phyloP scores from a whole-genome alignment of 2,113 vertebrate species.

The Lontra canadensis region DNA sequence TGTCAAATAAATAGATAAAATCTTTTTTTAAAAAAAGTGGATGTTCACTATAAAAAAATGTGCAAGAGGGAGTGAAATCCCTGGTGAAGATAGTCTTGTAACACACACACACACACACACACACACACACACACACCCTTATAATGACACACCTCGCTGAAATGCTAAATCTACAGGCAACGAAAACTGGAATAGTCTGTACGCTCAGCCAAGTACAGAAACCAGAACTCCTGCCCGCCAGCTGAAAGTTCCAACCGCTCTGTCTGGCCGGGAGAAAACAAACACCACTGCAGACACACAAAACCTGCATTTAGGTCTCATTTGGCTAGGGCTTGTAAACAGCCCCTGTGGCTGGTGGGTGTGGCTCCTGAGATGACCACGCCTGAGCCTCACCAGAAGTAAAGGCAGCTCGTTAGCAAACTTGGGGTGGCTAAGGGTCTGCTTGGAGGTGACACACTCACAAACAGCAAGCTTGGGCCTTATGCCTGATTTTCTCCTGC shows the following conservation, averaged over 20 bases:
- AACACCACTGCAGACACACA: slow-evolving; percentile 65
- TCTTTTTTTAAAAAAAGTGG: background rate
- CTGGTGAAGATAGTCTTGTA: background rate
- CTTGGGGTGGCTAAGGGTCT: background rate
- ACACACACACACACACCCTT: background rate
- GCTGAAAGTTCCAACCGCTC: slow-evolving; percentile 41
- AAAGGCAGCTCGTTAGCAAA: background rate
- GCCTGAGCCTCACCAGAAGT: background rate
- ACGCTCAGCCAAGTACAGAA: background rate
- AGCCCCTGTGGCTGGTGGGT: slow-evolving; percentile 32
- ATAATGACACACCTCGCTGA: background rate
- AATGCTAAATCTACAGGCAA: background rate
- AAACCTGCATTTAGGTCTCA: slow-evolving; percentile 67
- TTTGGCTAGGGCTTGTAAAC: slow-evolving; percentile 49
- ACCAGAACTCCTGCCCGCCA: background rate
- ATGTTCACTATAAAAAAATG: background rate
- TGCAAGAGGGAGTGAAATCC: background rate
- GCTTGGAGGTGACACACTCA: background rate
- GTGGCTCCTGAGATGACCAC: background rate
- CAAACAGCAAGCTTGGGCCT: background rate
- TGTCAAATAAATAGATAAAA: too few relatives aligned
- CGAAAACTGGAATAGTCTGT: background rate
- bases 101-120: background rate
- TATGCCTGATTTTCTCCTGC: background rate
- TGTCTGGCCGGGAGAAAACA: slow-evolving; percentile 68